Conservation (phyloP, 2,797 vertebrate species). For the Megalops cyprinoides region DNA sequence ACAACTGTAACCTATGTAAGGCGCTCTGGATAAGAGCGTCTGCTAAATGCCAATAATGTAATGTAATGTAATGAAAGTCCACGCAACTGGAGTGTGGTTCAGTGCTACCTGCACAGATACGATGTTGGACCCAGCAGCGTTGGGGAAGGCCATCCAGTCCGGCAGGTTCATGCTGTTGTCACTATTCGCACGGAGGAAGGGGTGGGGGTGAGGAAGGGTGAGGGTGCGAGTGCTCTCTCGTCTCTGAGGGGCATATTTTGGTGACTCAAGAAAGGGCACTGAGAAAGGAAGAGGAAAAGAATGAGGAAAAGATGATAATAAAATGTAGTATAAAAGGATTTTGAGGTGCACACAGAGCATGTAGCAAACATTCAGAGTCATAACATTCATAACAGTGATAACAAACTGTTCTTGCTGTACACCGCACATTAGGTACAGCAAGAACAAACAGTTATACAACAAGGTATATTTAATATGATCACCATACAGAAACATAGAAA, state of each 20-base stretch:
- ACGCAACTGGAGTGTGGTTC: not conserved
- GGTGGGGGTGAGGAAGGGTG: constrained; percentile 80
- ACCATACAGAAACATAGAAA: no score
- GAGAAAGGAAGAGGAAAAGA: not conserved
- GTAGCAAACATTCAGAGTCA: not conserved
- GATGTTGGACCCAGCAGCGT: constrained; percentile 72
- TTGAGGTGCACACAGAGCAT: constrained; percentile 9
- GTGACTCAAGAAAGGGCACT: constrained; percentile 92
- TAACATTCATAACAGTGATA: constrained; percentile 10
- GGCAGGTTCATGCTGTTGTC: constrained; percentile 91
- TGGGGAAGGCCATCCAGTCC: constrained; percentile 85
- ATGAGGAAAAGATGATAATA: not conserved
- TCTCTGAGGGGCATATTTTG: constrained; percentile 85
- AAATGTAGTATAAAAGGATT: not conserved
- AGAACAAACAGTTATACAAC: no score
- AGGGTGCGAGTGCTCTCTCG: constrained; percentile 78
- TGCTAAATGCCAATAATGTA: no score
- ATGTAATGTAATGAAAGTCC: no score
- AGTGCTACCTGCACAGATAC: constrained; percentile 77
- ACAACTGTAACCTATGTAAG: no score
- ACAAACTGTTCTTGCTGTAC: no score
- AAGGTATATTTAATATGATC: no score
- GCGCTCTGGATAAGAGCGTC: no score
- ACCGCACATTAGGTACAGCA: no score
- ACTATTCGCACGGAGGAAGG: constrained; percentile 89